Evolutionary conservation across 2,888 invertebrate genomes (phyloP).

Genomic region (Rosalia funebris): DNA sequence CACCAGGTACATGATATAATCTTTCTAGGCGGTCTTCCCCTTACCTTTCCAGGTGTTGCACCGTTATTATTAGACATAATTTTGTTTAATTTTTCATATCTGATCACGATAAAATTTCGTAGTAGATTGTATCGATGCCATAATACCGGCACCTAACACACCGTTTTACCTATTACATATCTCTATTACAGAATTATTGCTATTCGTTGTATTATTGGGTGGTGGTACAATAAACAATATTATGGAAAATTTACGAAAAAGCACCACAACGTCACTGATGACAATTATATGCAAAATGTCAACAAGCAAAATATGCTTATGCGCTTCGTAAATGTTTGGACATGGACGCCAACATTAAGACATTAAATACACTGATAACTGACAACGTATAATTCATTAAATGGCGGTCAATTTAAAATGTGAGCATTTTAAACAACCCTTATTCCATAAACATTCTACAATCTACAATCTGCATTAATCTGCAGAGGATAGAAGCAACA

Average conservation of each 20-base stretch:
- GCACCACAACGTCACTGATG: constrained; percentile 33
- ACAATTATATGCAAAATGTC: constrained; percentile 39
- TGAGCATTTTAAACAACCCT: no score
- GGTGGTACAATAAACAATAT: background rate
- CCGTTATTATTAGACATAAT: constrained; percentile 56
- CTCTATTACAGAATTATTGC: background rate
- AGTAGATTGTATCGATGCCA: constrained; percentile 2
- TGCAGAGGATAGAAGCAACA: no score
- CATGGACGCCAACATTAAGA: constrained; percentile 9
- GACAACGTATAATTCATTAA: no score
- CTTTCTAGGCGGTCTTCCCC: constrained; percentile 82
- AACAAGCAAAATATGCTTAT: constrained; percentile 42
- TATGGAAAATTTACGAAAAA: constrained; percentile 27
- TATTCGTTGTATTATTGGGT: background rate
- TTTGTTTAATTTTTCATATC: constrained; percentile 14
- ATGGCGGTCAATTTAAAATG: no score
- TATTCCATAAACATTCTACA: no score
- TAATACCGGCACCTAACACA: constrained; percentile 18
- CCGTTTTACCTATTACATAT: background rate
- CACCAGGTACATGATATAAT: constrained; percentile 84
- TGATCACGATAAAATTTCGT: background rate
- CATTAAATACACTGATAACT: background rate
- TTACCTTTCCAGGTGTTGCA: constrained; percentile 65
- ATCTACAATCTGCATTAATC: no score
- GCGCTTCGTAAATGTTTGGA: constrained; percentile 30